Percentiles rank a stretch among this genome's conserved stretches.
phyloP scores from a whole-genome alignment of 2,888 invertebrate genomes.

The Clunio marinus region DNA sequence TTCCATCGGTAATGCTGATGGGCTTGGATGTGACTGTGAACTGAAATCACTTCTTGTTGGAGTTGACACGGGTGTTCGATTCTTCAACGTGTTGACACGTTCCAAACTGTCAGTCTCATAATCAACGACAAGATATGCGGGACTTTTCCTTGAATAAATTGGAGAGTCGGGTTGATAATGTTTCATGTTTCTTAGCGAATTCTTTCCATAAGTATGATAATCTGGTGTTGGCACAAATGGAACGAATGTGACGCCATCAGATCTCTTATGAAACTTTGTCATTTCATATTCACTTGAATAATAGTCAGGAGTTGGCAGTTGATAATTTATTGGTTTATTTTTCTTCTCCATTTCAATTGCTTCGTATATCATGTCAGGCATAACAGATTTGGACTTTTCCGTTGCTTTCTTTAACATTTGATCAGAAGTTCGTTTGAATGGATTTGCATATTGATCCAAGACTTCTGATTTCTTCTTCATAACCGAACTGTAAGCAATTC shows the following conservation, averaged over 20 bases:
- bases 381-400: slow-evolving; percentile 38
- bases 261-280: slow-evolving; percentile 42
- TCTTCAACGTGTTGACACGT: slow-evolving; percentile 55
- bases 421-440: slow-evolving; percentile 43
- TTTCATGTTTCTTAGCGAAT: slow-evolving; percentile 45
- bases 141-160: slow-evolving; percentile 49
- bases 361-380: slow-evolving; percentile 65
- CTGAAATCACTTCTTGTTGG: slow-evolving; percentile 62
- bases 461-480: slow-evolving; percentile 42
- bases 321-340: slow-evolving; percentile 48
- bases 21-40: slow-evolving; percentile 70
- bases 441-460: slow-evolving; percentile 49
- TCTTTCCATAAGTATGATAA: slow-evolving; percentile 50
- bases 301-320: slow-evolving; percentile 50
- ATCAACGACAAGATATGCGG: slow-evolving; percentile 56
- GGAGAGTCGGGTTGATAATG: slow-evolving; percentile 51
- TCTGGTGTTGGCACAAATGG: slow-evolving; percentile 52
- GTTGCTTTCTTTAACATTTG: too few relatives aligned
- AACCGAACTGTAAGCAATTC: not conserved
- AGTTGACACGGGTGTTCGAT: slow-evolving; percentile 52
- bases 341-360: slow-evolving; percentile 53
- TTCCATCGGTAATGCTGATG: slow-evolving; percentile 71
- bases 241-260: slow-evolving; percentile 47
- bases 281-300: slow-evolving; percentile 45
- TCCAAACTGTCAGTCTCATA: slow-evolving; percentile 74